A percentile compares a stretch with the other conserved stretches of the same genome.
These are phyloP conservation scores for Myotis lucifugus DNA, from an alignment of 2,113 vertebrate genomes.

Conservation along the genomic window DNA sequence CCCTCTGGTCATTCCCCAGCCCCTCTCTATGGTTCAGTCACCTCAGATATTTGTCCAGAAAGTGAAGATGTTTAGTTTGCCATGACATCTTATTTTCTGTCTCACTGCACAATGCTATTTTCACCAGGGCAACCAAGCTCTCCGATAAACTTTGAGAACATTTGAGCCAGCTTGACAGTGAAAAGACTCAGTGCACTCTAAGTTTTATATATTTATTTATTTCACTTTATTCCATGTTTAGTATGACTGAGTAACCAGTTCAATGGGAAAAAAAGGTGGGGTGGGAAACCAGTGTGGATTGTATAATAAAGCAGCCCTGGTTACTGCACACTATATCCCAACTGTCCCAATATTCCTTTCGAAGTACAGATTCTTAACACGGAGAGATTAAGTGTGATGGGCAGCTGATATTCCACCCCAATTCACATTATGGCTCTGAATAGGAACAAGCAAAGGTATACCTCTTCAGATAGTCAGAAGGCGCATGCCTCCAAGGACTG, in stretches of 20 bases:
- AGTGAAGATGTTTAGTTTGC: constrained; percentile 85
- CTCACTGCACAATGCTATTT: constrained; percentile 87
- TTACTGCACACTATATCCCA: constrained; percentile 66
- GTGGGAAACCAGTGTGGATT: constrained; percentile 76
- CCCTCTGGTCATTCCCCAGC: neutral
- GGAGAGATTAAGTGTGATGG: constrained; percentile 79
- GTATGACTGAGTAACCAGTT: constrained; percentile 85
- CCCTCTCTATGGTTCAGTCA: constrained; percentile 70
- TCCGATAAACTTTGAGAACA: constrained; percentile 82
- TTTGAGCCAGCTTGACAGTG: constrained; percentile 78
- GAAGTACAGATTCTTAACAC: constrained; percentile 81
- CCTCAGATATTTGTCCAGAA: constrained; percentile 82
- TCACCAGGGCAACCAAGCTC: constrained; percentile 82
- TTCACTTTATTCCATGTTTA: constrained; percentile 85
- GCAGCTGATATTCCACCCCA: constrained; percentile 76
- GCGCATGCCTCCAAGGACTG: neutral
- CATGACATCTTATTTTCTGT: constrained; percentile 88
- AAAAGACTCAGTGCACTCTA: constrained; percentile 77
- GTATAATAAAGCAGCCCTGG: constrained; percentile 83
- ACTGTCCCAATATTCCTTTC: constrained; percentile 81
- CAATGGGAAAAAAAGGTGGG: constrained; percentile 76
- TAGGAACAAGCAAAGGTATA: constrained; percentile 65
- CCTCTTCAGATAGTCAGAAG: constrained; percentile 56
- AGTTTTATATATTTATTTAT: constrained; percentile 83
- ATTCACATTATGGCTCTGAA: constrained; percentile 79